Base-by-base conservation (phyloP, 2,888 invertebrate genomes). In the Tetragnatha montana region DNA sequence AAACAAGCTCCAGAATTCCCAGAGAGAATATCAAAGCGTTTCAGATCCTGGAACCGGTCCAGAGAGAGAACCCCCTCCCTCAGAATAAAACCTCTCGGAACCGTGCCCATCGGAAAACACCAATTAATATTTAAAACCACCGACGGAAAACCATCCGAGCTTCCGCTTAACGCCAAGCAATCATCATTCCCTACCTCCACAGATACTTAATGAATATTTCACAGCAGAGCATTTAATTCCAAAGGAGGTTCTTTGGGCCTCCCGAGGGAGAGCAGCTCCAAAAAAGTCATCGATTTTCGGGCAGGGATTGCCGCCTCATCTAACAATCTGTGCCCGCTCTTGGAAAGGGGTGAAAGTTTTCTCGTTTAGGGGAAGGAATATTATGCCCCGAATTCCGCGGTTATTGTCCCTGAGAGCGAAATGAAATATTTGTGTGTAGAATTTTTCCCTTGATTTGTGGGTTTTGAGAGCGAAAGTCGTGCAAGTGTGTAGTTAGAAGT, bases 361-460 rank as follows among this genome's bases (percentile, higher is more conserved):
- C 81, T 78, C 50, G 51, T 85, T 84, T 76, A 70, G 35, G 35
- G 35, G 35, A 4, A 78, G 78, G 85, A 85, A 85, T 85, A 78
- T 85, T 85, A 85, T 85, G 35, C 35, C 35, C 22, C 21, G 50
- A 85, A 85, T 85, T 78, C 78, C 85, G 51, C 78, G 70, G 78
- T 71, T 71, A 71, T 85, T 78, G 71, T 35, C 78, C 49, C 51
- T 22, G 50, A 22, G 78, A 49, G 78, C 12, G 68, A 78, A 78
- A 85, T 85, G 85, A 85, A 85, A 85, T 85, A 85, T 85, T 78
- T 78, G 69, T 76, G 70, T 85, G 85, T 85, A 71, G 78, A 85
- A 70, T 69, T 71, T 70, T 50, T 78, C 68, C 71, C 78, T 35
- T 78, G 78, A 85, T 85, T 85, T 78, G 78, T 71, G 70, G 85